Evolutionary conservation across 1,140 invertebrate genomes (phyloP).

Genomic region (Macrosteles quadrilineatus): DNA sequence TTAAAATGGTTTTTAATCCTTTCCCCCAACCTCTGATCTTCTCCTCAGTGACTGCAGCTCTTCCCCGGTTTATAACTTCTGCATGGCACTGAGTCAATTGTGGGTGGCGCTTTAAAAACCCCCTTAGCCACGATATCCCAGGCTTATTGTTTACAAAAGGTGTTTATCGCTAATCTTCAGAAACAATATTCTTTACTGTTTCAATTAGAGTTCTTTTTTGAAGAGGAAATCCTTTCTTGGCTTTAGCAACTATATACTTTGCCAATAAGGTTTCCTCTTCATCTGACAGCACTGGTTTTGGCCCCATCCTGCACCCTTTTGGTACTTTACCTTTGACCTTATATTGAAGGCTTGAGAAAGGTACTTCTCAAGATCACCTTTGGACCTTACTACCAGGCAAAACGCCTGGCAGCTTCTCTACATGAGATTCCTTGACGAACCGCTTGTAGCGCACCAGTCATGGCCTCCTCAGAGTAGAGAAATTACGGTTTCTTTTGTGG

Average conservation of each 20-base stretch:
- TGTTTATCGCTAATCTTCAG: constrained; percentile 1
- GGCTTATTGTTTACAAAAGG: constrained; percentile 17
- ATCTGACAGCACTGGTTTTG: neutral
- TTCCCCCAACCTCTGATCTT: too few species aligned
- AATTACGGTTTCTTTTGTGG: neutral
- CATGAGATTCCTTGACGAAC: neutral
- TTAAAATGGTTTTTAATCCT: neutral
- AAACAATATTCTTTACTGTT: constrained; percentile 4
- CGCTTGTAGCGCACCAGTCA: neutral
- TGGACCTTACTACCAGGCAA: too few species aligned
- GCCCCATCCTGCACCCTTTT: neutral
- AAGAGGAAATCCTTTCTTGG: constrained; percentile 18
- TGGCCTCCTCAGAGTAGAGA: neutral
- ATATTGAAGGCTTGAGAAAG: constrained; percentile 12
- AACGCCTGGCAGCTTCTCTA: neutral
- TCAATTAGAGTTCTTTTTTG: constrained; percentile 13
- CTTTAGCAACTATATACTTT: neutral
- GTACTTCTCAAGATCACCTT: too few species aligned
- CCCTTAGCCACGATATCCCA: neutral
- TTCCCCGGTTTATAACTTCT: constrained; percentile 2
- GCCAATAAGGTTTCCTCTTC: neutral
- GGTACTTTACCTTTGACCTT: constrained; percentile 14
- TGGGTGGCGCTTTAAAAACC: neutral
- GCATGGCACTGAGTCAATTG: constrained; percentile 1
- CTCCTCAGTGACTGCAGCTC: constrained; percentile 3